Evolutionary conservation across 2,797 vertebrate genomes (phyloP), one percentile per base, ranked within the genome.

Genomic region (Aselliscus stoliczkanus): DNA sequence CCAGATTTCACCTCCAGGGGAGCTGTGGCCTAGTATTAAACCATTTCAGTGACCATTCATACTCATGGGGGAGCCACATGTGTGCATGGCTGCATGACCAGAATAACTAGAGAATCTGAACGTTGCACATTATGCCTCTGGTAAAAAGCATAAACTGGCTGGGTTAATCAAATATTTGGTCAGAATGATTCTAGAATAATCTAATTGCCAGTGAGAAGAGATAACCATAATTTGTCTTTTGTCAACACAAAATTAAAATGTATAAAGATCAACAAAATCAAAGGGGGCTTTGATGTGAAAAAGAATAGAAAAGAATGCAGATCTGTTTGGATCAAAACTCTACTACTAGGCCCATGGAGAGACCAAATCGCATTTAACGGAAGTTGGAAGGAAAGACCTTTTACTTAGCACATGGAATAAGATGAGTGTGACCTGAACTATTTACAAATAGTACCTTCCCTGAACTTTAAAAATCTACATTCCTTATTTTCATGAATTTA

Each of bases 391-490:
- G 75, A 72, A 62, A 7, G 18, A 39, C 83, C 8, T 70, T 34
- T 94, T 60, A 54, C 95, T 97, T 93, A 95, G 88, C 80, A 77
- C 88, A 96, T 94, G 88, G 80, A 60, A 39, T 76, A 1, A 90
- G 83, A 96, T 90, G 95, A 95, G 93, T 4, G 31, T 91, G 92
- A 58, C 67, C 73, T 90, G 70, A 69, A 37, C 54, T 80, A 85
- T 97, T 96, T 96, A 87, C 95, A 97, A 96, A 97, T 10, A 11
- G 18, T 73, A 54, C 31, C 37, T 95, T 97, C 90, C 82, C 94
- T 95, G 91, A 97, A 98, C 97, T 95, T 96, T 92, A 5, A 96
- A 90, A 70, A 39, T 92, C 90, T 39, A 7, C 70, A 88, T 95
- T 88, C 50, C 76, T 94, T 89, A 90, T 73, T 77, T 90, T 88